Conservation (phyloP, 1,140 invertebrate genomes). For the Zaprionus africanus region DNA sequence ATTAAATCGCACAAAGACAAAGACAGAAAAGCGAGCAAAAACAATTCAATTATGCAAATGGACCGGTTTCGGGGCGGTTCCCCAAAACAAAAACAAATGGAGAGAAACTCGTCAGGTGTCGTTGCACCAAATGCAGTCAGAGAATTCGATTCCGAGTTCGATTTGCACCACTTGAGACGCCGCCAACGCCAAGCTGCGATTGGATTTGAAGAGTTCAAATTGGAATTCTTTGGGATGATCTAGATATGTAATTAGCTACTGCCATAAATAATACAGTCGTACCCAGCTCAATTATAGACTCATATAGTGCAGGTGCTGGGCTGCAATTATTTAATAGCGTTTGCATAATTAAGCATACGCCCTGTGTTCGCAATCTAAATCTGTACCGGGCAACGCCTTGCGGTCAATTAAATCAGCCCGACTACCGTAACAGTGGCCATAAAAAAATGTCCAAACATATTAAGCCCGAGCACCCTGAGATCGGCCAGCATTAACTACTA, state of each 20-base stretch:
- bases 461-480: slow-evolving; percentile 1
- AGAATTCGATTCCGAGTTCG: background rate
- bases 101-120: slow-evolving; percentile 33
- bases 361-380: slow-evolving; percentile 57
- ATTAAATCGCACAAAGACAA: slow-evolving; percentile 51
- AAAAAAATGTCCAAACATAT: slow-evolving; percentile 51
- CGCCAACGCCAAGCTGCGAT: background rate
- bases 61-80: slow-evolving; percentile 24
- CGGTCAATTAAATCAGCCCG: slow-evolving; percentile 59
- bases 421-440: slow-evolving; percentile 53
- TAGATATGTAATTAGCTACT: slow-evolving; percentile 62
- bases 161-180: background rate
- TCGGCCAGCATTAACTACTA: slow-evolving; percentile 48
- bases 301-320: slow-evolving; percentile 56
- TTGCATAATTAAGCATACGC: slow-evolving; percentile 82
- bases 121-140: slow-evolving; percentile 31
- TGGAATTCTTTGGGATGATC: slow-evolving; percentile 56
- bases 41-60: slow-evolving; percentile 55
- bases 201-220: slow-evolving; percentile 54
- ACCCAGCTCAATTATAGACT: slow-evolving; percentile 5
- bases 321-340: slow-evolving; percentile 69
- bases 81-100: background rate
- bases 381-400: slow-evolving; percentile 33
- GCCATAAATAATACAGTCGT: slow-evolving; percentile 57
- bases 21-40: slow-evolving; percentile 1